Evolutionary conservation across 92 coral and sea anemone genomes (phyloP).

Genomic region (Anthopleura xanthogrammica): DNA sequence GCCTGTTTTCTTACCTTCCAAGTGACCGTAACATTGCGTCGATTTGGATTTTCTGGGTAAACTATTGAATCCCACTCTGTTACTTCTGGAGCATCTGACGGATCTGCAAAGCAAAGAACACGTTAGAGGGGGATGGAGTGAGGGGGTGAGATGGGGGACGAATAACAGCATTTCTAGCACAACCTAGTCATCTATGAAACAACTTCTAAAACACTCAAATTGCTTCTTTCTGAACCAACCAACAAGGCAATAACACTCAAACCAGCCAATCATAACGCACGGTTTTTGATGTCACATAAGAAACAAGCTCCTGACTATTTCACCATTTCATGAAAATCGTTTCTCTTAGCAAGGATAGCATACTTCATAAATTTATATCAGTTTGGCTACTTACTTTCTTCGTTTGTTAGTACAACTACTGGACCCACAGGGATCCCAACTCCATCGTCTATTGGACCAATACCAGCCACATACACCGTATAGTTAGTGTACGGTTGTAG

Average conservation of each 20-base stretch:
- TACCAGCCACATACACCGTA: slow-evolving; percentile 32
- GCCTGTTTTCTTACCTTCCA: slow-evolving; percentile 31
- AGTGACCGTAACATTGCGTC: slow-evolving; percentile 25
- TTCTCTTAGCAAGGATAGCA: too few species aligned
- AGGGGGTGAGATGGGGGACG: not conserved
- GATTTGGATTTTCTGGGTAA: slow-evolving; percentile 12
- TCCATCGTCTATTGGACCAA: not conserved
- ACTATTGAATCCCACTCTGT: slow-evolving; percentile 9
- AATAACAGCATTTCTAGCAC: too few species aligned
- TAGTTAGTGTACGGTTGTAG: slow-evolving; percentile 34
- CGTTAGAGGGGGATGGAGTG: not conserved
- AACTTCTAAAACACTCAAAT: too few species aligned
- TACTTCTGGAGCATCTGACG: slow-evolving; percentile 41
- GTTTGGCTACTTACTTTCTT: slow-evolving; percentile 36
- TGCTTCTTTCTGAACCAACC: not conserved
- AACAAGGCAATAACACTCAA: not conserved
- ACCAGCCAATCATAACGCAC: not conserved
- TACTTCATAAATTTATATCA: too few species aligned
- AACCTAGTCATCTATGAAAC: too few species aligned
- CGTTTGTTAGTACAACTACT: slow-evolving; percentile 28
- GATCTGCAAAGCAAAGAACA: slow-evolving; percentile 10
- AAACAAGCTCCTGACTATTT: too few species aligned
- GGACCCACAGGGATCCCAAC: slow-evolving; percentile 41
- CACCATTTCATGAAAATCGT: too few species aligned
- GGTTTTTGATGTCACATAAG: not conserved